Percentiles rank a stretch among this genome's conserved stretches.
These are phyloP conservation scores for Paralichthys olivaceus DNA, from an alignment of 2,113 vertebrate genomes.

Conservation along the genomic window DNA sequence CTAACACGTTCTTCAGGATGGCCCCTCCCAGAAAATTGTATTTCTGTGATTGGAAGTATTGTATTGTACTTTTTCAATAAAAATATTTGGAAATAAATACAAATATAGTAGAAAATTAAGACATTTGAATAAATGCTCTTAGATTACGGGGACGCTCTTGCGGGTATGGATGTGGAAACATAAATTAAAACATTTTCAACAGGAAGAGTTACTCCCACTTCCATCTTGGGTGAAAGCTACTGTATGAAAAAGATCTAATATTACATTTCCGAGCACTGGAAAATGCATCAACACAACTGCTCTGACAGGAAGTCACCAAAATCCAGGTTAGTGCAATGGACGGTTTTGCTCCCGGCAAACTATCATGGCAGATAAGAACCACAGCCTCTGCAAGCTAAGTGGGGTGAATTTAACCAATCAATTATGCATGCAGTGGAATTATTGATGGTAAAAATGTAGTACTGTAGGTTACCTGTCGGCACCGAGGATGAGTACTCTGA, in stretches of 20 bases:
- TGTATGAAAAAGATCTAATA: neutral
- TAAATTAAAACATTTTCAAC: too few relatives aligned
- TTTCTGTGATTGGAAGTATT: too few relatives aligned
- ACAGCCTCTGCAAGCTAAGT: slow-evolving; percentile 62
- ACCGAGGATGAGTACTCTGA: slow-evolving; percentile 62
- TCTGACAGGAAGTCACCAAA: slow-evolving; percentile 44
- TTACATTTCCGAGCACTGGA: slow-evolving; percentile 29
- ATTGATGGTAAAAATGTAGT: slow-evolving; percentile 77
- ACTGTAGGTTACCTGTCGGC: slow-evolving; percentile 65
- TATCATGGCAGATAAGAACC: slow-evolving; percentile 71
- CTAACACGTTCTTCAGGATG: too few relatives aligned
- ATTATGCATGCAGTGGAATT: slow-evolving; percentile 77
- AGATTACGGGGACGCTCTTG: too few relatives aligned
- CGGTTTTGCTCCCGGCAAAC: slow-evolving; percentile 72
- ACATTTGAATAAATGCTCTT: too few relatives aligned
- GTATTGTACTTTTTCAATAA: too few relatives aligned
- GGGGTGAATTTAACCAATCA: slow-evolving; percentile 72
- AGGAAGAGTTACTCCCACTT: too few relatives aligned
- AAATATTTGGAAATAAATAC: too few relatives aligned
- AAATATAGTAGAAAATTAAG: too few relatives aligned
- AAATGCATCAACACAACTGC: slow-evolving; percentile 15
- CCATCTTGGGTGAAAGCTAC: neutral
- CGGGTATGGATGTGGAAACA: too few relatives aligned
- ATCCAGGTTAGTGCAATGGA: slow-evolving; percentile 59
- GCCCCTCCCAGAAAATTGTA: too few relatives aligned